Percentiles rank a stretch among this genome's conserved stretches.
These are phyloP conservation scores for Eriocheir sinensis DNA, from an alignment of 1,140 invertebrate genomes.

Conservation along the genomic window DNA sequence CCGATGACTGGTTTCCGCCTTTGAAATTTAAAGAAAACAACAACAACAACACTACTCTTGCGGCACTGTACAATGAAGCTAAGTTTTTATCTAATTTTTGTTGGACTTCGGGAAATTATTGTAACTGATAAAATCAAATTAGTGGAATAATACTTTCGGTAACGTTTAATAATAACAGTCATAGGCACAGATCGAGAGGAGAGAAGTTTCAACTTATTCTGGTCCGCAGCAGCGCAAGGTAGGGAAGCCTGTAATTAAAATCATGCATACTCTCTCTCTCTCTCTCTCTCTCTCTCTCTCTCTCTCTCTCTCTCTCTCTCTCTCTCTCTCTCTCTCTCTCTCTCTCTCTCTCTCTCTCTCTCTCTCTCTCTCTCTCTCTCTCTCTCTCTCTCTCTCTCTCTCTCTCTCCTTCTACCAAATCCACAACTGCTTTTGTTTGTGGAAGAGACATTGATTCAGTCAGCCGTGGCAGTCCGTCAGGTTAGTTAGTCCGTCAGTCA, in stretches of 20 bases:
- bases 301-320: background rate
- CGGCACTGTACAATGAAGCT: no score
- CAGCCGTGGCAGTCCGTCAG: no score
- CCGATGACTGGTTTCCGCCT: no score
- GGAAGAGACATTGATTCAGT: no score
- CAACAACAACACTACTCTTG: background rate
- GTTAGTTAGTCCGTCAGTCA: no score
- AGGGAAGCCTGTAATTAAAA: slow-evolving; percentile 2
- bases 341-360: slow-evolving; percentile 14
- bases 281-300: background rate
- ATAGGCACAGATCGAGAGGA: background rate
- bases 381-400: no score
- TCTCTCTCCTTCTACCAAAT: no score
- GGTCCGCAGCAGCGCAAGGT: background rate
- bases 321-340: slow-evolving; percentile 16
- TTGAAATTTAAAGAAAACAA: no score
- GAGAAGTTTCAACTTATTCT: slow-evolving; percentile 16
- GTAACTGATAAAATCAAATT: no score
- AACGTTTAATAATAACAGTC: background rate
- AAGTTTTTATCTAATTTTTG: no score
- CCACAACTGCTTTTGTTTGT: no score
- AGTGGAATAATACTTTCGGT: background rate
- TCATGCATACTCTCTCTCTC: background rate
- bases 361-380: background rate
- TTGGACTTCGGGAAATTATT: no score